Base-by-base conservation (phyloP, 2,888 invertebrate genomes). In the Kuschelorhynchus macadamiae region DNA sequence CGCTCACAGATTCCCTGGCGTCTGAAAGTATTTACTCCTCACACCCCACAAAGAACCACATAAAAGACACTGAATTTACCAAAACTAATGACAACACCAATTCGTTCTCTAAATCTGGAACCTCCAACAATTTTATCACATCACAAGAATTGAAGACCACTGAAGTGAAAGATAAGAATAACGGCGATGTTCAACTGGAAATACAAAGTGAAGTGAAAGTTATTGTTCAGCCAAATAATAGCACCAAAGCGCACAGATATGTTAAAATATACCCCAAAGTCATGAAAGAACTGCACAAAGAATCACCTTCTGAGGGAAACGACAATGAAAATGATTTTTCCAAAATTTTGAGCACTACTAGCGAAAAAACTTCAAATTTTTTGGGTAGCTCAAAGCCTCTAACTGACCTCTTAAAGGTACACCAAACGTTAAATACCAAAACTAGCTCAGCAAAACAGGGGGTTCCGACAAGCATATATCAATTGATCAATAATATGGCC, bases 121-220 rank as follows among this genome's bases (percentile, higher is more conserved):
- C 14, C 14, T 75, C 9, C 9, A 36, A 75, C 20, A 76, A 78
- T 17, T 74, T 78, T 41, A 71, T 74, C 11, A 71, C 74, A 44
- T 76, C 74, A 0, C 75, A 79, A 65, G 74, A 79, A 71, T 70
- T 71, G 0, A 79, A 78, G 69, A 78, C 77, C 7, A 78, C 75
- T 18, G 74, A 76, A n/a, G 69, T 81, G 3, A 80, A 78, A 67
- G 78, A 78, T 44, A 75, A 74, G 30, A 71, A 73, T 57, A 73
- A 78, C 44, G 79, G 79, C 14, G 71, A 72, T 14, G 70, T 75
- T 17, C 76, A 81, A 67, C 76, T 79, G 56, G 80, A 81, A 72
- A 78, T 81, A 52, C 75, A 78, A 11, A 80, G 79, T 53, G 78
- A 79, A 61, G 72, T 81, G 1, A 79, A 81, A 73, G 70, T 79